Conservation (phyloP, 2,113 vertebrate species). For the Petrocephalus zakoni region DNA sequence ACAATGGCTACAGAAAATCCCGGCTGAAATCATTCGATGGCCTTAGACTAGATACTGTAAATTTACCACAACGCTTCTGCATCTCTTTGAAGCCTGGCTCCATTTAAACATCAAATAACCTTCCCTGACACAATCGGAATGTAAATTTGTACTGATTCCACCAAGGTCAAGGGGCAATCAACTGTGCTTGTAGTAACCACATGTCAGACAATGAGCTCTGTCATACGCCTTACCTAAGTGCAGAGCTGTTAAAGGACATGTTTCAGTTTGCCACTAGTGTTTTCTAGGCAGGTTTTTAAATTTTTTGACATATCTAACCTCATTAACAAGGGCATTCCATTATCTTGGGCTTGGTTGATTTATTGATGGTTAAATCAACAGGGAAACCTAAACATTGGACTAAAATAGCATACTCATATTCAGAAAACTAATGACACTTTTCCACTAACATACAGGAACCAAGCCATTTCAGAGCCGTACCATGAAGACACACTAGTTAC, state of each 20-base stretch:
- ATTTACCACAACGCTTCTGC: constrained; percentile 53
- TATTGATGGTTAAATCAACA: not conserved
- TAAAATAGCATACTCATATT: not conserved
- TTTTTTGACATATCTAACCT: not conserved
- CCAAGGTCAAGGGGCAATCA: constrained; percentile 60
- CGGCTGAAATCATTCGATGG: constrained; percentile 64
- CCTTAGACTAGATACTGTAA: constrained; percentile 54
- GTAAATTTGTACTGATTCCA: constrained; percentile 62
- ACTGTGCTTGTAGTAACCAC: constrained; percentile 31
- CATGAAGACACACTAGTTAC: not conserved
- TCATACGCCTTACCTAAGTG: constrained; percentile 17
- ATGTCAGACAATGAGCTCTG: constrained; percentile 32
- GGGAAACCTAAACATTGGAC: not conserved
- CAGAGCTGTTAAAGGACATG: not conserved
- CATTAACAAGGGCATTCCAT: not conserved
- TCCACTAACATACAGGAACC: not conserved
- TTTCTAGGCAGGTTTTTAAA: constrained; percentile 12
- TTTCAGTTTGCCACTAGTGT: not conserved
- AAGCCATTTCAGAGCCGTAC: not conserved
- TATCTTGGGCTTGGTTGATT: not conserved
- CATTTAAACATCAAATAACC: constrained; percentile 76
- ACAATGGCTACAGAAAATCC: constrained; percentile 68
- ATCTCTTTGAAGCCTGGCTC: constrained; percentile 75
- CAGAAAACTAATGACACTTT: not conserved
- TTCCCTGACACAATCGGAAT: constrained; percentile 63